A percentile compares a stretch with the other conserved stretches of the same genome.
phyloP scores from a whole-genome alignment of 2,888 invertebrate species.

The Heliconius ethilla region DNA sequence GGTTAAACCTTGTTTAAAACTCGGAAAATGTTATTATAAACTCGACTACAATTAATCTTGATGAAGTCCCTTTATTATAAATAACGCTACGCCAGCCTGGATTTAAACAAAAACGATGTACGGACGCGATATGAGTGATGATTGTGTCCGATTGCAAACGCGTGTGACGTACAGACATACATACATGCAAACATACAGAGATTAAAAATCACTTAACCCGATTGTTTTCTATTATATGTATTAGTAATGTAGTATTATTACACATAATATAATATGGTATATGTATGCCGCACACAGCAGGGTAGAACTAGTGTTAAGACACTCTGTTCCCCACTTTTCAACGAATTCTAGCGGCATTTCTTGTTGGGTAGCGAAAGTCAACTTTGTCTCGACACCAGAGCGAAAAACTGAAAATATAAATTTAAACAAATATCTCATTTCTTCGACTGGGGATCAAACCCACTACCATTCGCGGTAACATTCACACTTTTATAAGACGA shows the following conservation, averaged over 20 bases:
- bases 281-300: too few species aligned
- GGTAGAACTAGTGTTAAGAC: too few species aligned
- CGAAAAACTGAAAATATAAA: too few species aligned
- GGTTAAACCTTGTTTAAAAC: constrained; percentile 24
- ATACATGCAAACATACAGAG: not conserved
- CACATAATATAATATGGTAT: too few species aligned
- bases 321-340: too few species aligned
- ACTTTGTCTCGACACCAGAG: too few species aligned
- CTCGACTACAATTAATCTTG: constrained; percentile 34
- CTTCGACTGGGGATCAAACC: too few species aligned
- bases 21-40: constrained; percentile 10
- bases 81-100: not conserved
- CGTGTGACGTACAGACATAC: not conserved
- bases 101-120: constrained; percentile 32
- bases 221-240: not conserved
- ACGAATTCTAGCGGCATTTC: too few species aligned
- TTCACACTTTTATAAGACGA: not conserved
- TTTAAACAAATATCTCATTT: too few species aligned
- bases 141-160: not conserved
- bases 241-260: not conserved
- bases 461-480: too few species aligned
- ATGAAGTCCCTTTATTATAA: constrained; percentile 25
- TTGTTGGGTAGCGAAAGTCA: too few species aligned
- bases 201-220: not conserved
- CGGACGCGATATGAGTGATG: constrained; percentile 8